Base-by-base conservation (phyloP, 2,888 invertebrate species). In the Maniola hyperantus region DNA sequence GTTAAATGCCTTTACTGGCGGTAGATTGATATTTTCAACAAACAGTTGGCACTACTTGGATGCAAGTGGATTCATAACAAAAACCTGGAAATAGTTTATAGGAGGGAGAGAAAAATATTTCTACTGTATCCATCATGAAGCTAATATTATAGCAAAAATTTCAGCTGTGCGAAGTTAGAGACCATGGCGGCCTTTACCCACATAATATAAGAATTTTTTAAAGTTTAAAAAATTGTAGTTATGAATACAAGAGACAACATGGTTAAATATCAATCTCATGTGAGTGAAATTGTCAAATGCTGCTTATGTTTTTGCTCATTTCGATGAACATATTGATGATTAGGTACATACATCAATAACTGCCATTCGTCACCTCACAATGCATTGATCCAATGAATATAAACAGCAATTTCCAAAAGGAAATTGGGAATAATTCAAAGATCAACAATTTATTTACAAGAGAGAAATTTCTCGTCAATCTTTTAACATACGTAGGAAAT, bases 391-490 rank as follows among this genome's bases (percentile, higher is more conserved):
- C 48, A 60, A 51, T 71, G 81, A 83, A 83, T 79, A 73, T 83
- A 82, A 78, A 73, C 73, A 82, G 75, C 81, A 80, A 83, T 88
- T 91, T 90, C 82, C 78, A 53, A 54, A 48, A 39, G 68, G 78
- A 89, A 91, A 91, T 79, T 78, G 80, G 82, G 81, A 74, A 82
- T 80, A 87, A 84, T 81, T 80, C 81, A 72, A 68, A 68, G 70
- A 71, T 74, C 73, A 72, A 72, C 39, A 34, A 42, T 1, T 26
- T 42, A 51, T 39, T 50, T 54, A 39, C 15, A 58, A 36, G 18
- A n/a, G 46, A 18, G 34, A 58, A 48, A 39, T 26, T 26, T 4
- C 4, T 59, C 50, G 57, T 39, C 39, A 60, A 34, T 7, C 34
- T 46, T 46, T 33, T 11, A 36, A 50, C 60, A 11, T 18, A 10